Evolutionary conservation across 2,888 invertebrate species (phyloP).

Genomic region (Punctoribates punctum): DNA sequence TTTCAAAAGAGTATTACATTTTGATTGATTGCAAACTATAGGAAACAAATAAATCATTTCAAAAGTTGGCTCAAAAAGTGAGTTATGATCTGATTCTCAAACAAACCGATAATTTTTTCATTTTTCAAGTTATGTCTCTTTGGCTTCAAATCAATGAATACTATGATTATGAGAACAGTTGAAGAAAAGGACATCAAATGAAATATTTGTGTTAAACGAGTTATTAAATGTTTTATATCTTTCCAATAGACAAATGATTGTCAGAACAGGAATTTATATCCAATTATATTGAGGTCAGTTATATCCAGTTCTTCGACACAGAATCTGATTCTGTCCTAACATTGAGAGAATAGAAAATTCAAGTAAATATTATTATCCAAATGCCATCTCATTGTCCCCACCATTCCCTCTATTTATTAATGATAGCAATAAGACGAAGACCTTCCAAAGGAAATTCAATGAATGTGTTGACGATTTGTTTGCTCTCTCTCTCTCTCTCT

Average conservation of each 20-base stretch:
- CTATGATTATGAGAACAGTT: background rate
- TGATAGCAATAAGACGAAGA: slow-evolving; percentile 7
- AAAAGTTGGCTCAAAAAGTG: background rate
- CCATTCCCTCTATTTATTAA: background rate
- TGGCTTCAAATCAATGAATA: background rate
- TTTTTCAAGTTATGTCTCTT: no score
- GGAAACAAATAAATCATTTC: background rate
- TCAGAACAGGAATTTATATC: no score
- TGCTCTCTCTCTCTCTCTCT: background rate
- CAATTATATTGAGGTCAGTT: no score
- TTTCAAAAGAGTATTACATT: background rate
- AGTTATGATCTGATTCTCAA: no score
- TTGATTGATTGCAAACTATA: background rate
- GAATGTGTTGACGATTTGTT: slow-evolving; percentile 6
- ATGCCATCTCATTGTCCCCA: background rate
- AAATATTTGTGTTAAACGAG: background rate
- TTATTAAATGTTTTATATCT: no score
- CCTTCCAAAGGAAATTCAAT: slow-evolving; percentile 15
- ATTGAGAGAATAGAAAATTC: background rate
- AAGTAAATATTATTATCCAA: background rate
- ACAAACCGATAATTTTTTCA: no score
- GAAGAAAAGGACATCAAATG: background rate
- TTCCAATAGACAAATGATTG: no score
- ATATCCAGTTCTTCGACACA: no score
- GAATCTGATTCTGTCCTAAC: no score